Evolutionary conservation across 2,113 vertebrate species (phyloP).

Genomic region (Myotis yumanensis): DNA sequence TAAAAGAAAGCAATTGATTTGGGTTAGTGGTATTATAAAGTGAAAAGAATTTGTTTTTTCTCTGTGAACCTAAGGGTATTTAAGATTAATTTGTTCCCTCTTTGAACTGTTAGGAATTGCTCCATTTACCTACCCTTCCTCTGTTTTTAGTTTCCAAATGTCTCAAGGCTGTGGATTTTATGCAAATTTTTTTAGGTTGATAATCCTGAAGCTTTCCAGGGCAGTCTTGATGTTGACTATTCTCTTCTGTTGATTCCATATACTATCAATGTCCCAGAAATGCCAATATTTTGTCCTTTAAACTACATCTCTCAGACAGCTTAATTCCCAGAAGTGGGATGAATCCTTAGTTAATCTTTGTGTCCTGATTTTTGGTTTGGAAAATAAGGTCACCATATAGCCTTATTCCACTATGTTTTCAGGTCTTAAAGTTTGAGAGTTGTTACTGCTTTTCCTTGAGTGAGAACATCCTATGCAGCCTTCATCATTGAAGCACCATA

Average conservation of each 20-base stretch:
- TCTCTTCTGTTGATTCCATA: neutral
- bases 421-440: neutral
- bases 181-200: neutral
- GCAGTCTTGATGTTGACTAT: conserved; percentile 23
- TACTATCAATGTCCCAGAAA: conserved; percentile 60
- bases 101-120: neutral
- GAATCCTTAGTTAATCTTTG: conserved; percentile 32
- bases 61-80: neutral
- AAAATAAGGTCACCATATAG: conserved; percentile 54
- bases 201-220: conserved; percentile 48
- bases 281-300: conserved; percentile 64
- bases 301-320: conserved; percentile 52
- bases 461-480: neutral
- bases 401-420: conserved; percentile 13
- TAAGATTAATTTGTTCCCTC: neutral
- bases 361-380: conserved; percentile 63
- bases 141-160: neutral
- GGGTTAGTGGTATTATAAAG: neutral
- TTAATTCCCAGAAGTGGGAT: conserved; percentile 47
- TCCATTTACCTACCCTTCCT: neutral
- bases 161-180: conserved; percentile 3
- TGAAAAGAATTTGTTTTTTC: neutral
- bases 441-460: neutral
- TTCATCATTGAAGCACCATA: neutral
- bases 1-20: conserved; percentile 20